phyloP scores from a whole-genome alignment of 1,140 invertebrate genomes.

The Micrasema longulum region DNA sequence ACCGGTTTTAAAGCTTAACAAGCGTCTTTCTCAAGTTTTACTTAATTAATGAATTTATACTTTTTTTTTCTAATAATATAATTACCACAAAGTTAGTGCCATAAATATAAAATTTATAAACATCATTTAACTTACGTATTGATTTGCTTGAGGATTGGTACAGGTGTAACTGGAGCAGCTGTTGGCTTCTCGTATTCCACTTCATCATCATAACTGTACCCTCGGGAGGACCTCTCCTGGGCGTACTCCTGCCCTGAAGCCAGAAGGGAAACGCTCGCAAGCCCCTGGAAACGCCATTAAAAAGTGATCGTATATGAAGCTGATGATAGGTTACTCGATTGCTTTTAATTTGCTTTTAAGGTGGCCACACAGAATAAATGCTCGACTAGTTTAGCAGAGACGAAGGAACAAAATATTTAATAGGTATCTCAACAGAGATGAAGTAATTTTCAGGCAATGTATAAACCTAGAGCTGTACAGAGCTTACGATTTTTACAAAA shows the following conservation, averaged over 20 bases:
- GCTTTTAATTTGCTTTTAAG: background rate
- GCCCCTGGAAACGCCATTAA: constrained; percentile 39
- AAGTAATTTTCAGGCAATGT: too few species aligned
- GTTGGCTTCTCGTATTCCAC: constrained; percentile 60
- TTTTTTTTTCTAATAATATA: too few species aligned
- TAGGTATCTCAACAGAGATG: too few species aligned
- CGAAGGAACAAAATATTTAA: too few species aligned
- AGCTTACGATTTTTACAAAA: too few species aligned
- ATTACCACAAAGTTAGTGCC: too few species aligned
- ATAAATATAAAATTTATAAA: background rate
- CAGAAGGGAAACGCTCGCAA: constrained; percentile 43
- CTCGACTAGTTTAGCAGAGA: too few species aligned
- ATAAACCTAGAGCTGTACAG: too few species aligned
- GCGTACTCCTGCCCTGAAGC: constrained; percentile 47
- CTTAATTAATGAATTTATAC: background rate
- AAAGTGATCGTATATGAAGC: background rate
- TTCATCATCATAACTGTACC: constrained; percentile 37
- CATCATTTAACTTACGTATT: constrained; percentile 73
- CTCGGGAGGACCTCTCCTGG: constrained; percentile 42
- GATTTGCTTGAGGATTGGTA: constrained; percentile 87
- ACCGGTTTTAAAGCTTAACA: too few species aligned
- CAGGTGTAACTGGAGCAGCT: too few species aligned
- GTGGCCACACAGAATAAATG: background rate
- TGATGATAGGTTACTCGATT: background rate
- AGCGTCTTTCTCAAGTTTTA: too few species aligned